Percentiles rank a stretch among this genome's conserved stretches.
phyloP scores from a whole-genome alignment of 2,113 vertebrate genomes.

The Melanocharis versteri region DNA sequence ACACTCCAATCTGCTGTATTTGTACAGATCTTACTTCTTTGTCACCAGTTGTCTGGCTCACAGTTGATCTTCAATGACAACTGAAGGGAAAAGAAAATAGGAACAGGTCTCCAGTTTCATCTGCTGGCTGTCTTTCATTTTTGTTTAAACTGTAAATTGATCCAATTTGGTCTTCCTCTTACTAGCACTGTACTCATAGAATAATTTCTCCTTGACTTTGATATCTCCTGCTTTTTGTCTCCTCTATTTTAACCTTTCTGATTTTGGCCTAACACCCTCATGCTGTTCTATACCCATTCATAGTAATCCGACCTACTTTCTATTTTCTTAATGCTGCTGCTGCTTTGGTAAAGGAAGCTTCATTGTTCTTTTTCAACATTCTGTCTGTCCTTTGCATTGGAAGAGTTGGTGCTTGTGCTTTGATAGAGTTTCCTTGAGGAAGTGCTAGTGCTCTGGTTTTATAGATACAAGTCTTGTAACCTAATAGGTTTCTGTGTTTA shows the following conservation, averaged over 20 bases:
- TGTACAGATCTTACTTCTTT: background rate
- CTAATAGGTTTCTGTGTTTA: background rate
- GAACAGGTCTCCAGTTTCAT: background rate
- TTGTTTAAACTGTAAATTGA: background rate
- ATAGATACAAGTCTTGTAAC: background rate
- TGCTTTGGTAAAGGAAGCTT: background rate
- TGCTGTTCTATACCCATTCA: conserved; percentile 24
- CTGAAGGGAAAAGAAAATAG: background rate
- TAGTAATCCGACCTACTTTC: conserved; percentile 39
- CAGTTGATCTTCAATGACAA: background rate
- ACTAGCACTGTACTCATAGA: background rate
- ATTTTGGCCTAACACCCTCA: background rate
- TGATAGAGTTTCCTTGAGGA: background rate
- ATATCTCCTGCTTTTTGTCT: background rate
- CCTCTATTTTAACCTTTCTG: background rate
- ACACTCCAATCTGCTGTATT: background rate
- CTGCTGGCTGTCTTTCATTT: background rate
- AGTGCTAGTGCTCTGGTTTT: background rate
- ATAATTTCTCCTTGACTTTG: background rate
- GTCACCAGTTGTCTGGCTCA: background rate
- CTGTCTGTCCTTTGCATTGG: background rate
- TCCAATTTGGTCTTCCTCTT: background rate
- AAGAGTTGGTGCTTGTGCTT: background rate
- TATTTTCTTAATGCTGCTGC: background rate
- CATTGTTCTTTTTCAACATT: background rate